Base-by-base conservation (phyloP, 2,888 invertebrate species). In the Hoplodrina ambigua region DNA sequence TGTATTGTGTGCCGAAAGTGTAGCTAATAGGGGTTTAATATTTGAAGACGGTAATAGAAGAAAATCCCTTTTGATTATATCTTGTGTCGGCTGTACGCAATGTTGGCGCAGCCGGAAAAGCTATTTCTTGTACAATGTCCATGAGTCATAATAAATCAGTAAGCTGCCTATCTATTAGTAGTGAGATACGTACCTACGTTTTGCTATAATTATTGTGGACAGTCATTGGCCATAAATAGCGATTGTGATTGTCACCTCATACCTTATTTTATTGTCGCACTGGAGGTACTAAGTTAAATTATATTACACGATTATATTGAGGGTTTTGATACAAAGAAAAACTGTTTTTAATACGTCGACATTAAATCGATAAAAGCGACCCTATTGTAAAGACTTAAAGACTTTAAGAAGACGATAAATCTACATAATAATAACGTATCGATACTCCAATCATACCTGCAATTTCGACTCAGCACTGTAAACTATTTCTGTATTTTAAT, bases 151-250 rank as follows among this genome's bases (percentile, higher is more conserved):
- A 79, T 85, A 81, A 85, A 83, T 83, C 82, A 74, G 73, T 66
- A 72, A 69, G 62, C 70, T 79, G 77, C 78, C 71, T 83, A 80
- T 78, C 69, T 75, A 80, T 80, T 83, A 82, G 63, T 74, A 76
- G 67, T 74, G 71, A 81, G 69, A 66, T 83, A 80, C 69, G 74
- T 82, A 79, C 75, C 80, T 84, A 79, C 75, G 80, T 84, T 82
- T 69, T 75, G 81, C 75, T 87, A 80, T 88, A 90, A 89, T 91
- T 90, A 90, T 81, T 81, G 68, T 81, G 66, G 86, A 85, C 87
- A 86, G 85, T 87, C 85, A 86, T 85, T 86, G 88, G 82, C 82
- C 80, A 78, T 88, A 88, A 89, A 87, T 84, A 88, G 82, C 75
- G 79, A 85, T 85, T 84, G 80, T 83, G 84, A 85, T 88, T 86